Evolutionary conservation across 2,797 vertebrate genomes (phyloP), one percentile per base, ranked within the genome.

Genomic region (Tadarida brasiliensis): DNA sequence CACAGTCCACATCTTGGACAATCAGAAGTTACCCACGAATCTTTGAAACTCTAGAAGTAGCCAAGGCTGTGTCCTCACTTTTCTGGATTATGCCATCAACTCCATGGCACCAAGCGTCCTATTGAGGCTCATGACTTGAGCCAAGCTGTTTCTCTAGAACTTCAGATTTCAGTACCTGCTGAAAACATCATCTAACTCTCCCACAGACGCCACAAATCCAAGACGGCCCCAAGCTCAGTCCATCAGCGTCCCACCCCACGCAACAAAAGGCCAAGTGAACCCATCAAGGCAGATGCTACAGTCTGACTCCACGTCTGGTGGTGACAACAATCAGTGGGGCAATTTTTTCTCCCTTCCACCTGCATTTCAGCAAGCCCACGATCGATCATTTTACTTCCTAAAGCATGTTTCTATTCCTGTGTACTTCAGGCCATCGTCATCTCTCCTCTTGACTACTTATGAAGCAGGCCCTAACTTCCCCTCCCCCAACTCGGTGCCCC

Each of bases 61-160:
- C 67, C 4, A 3, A n/a, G 19, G 16, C 44, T 44, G 4, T 7
- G 26, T 63, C 56, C 47, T 90, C 10, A 17, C 1, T 47, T 28
- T 76, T 35, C n/a, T 4, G 24, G 54, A 3, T 9, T 22, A 28
- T 7, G 33, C 11, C 33, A 7, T 16, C 0, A 0, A 51, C 14
- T 16, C 11, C 16, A 0, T 0, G 39, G 39, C 0, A 0, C 85
- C n/a, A 44, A 10, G 56, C 0, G 2, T 26, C 24, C 0, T 0
- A 0, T 51, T 77, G 2, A 15, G 47, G 20, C 30, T 22, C 0
- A 9, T 14, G 49, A 49, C 63, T 80, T 81, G 17, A 51, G 56
- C 44, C 10, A 28, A 81, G 35, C 24, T 4, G 3, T 35, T 67
- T 71, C 33, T 67, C n/a, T 30, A 59, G 82, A 94, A 35, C 56